phyloP scores from a whole-genome alignment of 1,140 invertebrate species.

The Bombyx mori region ASM3026992v2 NC_085124.1:8588501-8589000 shows the following conservation, averaged over 20 bases:
- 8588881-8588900: not conserved
- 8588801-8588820: slow-evolving; percentile 75
- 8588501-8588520: slow-evolving; percentile 74
- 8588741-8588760: slow-evolving; percentile 34
- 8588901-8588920: too few species aligned
- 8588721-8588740: slow-evolving; percentile 7
- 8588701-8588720: slow-evolving; percentile 10
- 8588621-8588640: slow-evolving; percentile 58
- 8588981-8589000: too few species aligned
- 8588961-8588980: too few species aligned
- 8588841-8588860: slow-evolving; percentile 7
- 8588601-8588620: slow-evolving; percentile 66
- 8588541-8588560: slow-evolving; percentile 66
- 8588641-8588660: slow-evolving; percentile 60
- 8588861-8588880: slow-evolving; percentile 9
- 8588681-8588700: slow-evolving; percentile 23
- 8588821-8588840: slow-evolving; percentile 31
- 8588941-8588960: too few species aligned
- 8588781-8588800: slow-evolving; percentile 69
- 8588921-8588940: too few species aligned
- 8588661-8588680: slow-evolving; percentile 53
- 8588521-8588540: slow-evolving; percentile 72
- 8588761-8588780: slow-evolving; percentile 69
- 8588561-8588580: slow-evolving; percentile 70
- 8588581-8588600: slow-evolving; percentile 66